A percentile compares a stretch with the other conserved stretches of the same genome.
Evolutionary conservation across 1,140 invertebrate species (phyloP).

Genomic region (Aphelinus certus): DNA sequence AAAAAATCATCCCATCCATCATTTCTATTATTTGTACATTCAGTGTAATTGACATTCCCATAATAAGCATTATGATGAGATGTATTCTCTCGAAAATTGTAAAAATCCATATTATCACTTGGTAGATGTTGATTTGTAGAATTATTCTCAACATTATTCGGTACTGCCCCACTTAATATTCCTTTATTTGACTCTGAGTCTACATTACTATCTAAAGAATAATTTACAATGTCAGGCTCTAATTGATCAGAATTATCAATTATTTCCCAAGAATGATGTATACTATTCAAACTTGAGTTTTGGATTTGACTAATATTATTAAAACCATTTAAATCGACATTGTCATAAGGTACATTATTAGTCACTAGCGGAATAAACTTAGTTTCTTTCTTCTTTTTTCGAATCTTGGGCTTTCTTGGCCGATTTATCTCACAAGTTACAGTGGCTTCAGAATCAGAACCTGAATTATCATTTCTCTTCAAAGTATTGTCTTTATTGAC

Average conservation of each 20-base stretch:
- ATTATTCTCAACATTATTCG: background rate
- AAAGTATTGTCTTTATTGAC: background rate
- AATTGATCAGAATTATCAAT: no score
- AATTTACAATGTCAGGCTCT: no score
- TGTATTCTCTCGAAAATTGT: background rate
- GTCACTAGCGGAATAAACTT: slow-evolving; percentile 18
- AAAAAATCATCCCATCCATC: slow-evolving; percentile 51
- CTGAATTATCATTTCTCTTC: slow-evolving; percentile 3
- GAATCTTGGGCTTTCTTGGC: background rate
- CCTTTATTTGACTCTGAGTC: no score
- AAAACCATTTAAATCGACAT: background rate
- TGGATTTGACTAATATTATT: background rate
- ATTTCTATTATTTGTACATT: slow-evolving; percentile 17
- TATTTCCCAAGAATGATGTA: no score
- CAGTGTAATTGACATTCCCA: slow-evolving; percentile 25
- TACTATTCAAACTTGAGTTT: no score
- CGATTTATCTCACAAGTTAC: background rate
- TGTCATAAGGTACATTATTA: slow-evolving; percentile 17
- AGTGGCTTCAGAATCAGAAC: background rate
- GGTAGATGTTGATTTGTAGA: background rate
- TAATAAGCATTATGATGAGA: slow-evolving; percentile 11
- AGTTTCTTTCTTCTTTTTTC: background rate
- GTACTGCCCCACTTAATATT: no score
- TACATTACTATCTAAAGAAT: no score
- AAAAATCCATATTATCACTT: background rate